Conservation (phyloP, 92 coral and sea anemone genomes). For the Paramuricea clavata region DNA sequence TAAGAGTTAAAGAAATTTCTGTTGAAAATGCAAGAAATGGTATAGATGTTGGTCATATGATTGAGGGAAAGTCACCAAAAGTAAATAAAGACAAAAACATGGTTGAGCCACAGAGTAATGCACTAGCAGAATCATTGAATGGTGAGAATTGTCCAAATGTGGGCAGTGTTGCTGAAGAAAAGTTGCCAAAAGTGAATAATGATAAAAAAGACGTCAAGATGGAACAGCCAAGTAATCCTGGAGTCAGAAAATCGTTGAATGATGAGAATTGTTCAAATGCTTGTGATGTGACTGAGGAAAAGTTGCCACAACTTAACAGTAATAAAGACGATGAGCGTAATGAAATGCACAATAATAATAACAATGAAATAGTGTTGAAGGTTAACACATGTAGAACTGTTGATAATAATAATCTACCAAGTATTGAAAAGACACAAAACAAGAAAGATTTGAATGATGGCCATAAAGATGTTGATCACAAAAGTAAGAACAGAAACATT, state of each 20-base stretch:
- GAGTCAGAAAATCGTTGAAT: neutral
- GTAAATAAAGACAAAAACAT: neutral
- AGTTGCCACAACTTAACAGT: neutral
- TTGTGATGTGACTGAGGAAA: neutral
- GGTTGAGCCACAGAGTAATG: neutral
- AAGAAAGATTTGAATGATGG: neutral
- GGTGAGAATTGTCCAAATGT: neutral
- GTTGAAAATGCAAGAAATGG: neutral
- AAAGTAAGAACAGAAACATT: neutral
- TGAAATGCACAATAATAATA: neutral
- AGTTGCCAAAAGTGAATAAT: neutral
- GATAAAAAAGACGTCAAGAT: neutral
- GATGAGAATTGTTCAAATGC: neutral
- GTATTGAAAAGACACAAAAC: neutral
- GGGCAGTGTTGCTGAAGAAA: neutral
- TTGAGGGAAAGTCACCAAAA: neutral
- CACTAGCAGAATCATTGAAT: neutral
- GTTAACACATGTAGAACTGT: slow-evolving; percentile 10
- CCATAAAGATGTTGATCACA: neutral
- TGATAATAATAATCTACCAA: neutral
- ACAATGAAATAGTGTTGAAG: slow-evolving; percentile 19
- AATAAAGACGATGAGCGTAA: slow-evolving; percentile 16
- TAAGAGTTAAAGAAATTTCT: neutral
- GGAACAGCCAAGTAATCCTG: neutral
- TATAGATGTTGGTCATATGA: neutral